These are phyloP conservation scores for Lasioglossum baleicum DNA, from an alignment of 1,140 invertebrate genomes.

Conservation along the genomic window DNA sequence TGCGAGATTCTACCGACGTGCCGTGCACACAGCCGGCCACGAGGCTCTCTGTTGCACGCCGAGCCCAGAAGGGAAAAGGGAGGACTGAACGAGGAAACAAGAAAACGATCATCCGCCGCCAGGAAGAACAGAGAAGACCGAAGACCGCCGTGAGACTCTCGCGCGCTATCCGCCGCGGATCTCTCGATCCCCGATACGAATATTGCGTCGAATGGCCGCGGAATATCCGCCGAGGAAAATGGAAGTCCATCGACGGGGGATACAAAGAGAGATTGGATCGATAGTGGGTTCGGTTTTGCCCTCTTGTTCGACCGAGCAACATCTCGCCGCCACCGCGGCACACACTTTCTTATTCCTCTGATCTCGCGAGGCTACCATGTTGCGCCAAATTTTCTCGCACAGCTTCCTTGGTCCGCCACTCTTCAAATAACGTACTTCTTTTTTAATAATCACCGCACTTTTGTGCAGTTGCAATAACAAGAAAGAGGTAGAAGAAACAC, in stretches of 20 bases:
- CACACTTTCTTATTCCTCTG: not conserved
- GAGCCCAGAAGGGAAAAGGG: constrained; percentile 5
- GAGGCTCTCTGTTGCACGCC: not conserved
- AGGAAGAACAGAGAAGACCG: constrained; percentile 22
- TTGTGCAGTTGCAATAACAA: no score
- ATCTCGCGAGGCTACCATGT: no score
- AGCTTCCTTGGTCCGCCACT: no score
- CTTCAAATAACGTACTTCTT: no score
- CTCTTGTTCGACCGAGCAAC: not conserved
- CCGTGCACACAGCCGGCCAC: constrained; percentile 9
- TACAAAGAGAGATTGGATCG: not conserved
- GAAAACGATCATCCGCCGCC: constrained; percentile 28
- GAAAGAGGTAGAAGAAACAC: no score
- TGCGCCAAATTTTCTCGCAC: no score
- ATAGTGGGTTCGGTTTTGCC: not conserved
- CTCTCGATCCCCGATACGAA: constrained; percentile 35
- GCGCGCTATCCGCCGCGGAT: constrained; percentile 21
- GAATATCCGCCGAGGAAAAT: constrained; percentile 23
- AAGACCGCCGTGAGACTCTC: constrained; percentile 44
- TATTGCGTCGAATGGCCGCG: constrained; percentile 20
- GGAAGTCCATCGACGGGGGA: not conserved
- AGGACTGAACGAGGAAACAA: constrained; percentile 25
- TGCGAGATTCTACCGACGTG: constrained; percentile 45
- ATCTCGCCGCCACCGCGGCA: no score
- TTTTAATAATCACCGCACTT: no score